phyloP scores from a whole-genome alignment of 2,888 invertebrate species.

The Acanthosepion pharaonis region DNA sequence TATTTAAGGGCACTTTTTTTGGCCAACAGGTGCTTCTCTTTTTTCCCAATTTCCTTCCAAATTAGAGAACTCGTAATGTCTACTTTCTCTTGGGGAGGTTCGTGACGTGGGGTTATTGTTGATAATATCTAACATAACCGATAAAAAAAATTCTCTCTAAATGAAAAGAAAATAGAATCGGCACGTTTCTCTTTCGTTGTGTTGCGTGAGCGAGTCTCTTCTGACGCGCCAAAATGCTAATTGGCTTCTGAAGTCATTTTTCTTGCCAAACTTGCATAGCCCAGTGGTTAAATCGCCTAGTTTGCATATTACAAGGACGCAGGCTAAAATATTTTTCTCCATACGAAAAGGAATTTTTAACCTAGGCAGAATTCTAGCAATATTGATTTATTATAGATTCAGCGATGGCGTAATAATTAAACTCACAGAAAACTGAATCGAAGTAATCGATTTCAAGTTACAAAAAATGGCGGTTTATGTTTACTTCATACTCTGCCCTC shows the following conservation, averaged over 20 bases:
- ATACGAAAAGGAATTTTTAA: no score
- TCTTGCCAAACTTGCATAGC: neutral
- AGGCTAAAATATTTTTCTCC: neutral
- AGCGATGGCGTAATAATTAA: no score
- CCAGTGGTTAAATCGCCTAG: neutral
- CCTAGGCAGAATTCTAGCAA: no score
- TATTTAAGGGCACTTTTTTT: neutral
- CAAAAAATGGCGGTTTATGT: no score
- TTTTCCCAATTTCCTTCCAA: neutral
- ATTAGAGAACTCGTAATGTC: neutral
- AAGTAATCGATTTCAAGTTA: no score
- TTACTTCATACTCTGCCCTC: no score
- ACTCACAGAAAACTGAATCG: no score
- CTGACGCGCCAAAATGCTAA: neutral
- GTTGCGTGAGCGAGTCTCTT: neutral
- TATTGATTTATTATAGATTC: no score
- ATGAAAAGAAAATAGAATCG: neutral
- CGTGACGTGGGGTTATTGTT: neutral
- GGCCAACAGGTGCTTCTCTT: neutral
- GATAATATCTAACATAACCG: neutral
- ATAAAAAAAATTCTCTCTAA: neutral
- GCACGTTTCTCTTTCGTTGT: neutral
- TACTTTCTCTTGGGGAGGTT: neutral
- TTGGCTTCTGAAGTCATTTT: neutral
- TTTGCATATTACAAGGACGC: neutral